Evolutionary conservation across 2,797 vertebrate genomes (phyloP).

Genomic region (Catamblyrhynchus diadema): DNA sequence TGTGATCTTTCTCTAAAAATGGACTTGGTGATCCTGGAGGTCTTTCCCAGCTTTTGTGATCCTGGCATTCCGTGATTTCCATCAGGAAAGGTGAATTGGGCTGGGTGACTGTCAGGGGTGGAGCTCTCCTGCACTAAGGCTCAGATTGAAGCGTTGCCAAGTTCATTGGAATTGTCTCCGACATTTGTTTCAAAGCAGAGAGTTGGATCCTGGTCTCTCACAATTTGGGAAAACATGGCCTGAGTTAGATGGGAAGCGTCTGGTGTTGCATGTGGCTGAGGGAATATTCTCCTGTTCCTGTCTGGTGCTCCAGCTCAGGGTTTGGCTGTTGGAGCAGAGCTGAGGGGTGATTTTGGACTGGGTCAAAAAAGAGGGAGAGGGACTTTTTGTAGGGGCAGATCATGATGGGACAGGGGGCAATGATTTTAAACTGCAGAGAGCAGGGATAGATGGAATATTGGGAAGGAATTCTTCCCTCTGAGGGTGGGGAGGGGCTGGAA

Average conservation of each 20-base stretch:
- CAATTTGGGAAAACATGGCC: rapidly evolving
- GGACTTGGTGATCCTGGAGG: background rate
- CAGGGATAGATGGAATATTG: background rate
- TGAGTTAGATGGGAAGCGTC: background rate
- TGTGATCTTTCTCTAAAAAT: background rate
- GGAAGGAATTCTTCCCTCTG: background rate
- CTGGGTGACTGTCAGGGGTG: background rate
- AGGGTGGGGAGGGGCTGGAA: background rate
- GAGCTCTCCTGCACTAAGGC: background rate
- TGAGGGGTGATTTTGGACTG: background rate
- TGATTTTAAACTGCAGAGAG: background rate
- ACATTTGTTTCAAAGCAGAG: rapidly evolving
- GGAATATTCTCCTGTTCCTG: background rate
- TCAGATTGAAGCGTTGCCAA: rapidly evolving
- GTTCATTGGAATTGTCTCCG: background rate
- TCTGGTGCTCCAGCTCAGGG: background rate
- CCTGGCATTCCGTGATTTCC: background rate
- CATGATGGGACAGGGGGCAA: rapidly evolving
- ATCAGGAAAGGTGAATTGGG: background rate
- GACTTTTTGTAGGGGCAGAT: no score
- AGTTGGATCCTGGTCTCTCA: background rate
- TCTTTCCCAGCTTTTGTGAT: background rate
- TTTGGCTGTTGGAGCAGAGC: background rate
- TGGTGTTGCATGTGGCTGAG: background rate
- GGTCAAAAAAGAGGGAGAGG: background rate